Percentiles rank a stretch among this genome's conserved stretches.
These are phyloP conservation scores for Marmota monax DNA, from an alignment of 2,113 vertebrate genomes.

Conservation along the genomic window DNA sequence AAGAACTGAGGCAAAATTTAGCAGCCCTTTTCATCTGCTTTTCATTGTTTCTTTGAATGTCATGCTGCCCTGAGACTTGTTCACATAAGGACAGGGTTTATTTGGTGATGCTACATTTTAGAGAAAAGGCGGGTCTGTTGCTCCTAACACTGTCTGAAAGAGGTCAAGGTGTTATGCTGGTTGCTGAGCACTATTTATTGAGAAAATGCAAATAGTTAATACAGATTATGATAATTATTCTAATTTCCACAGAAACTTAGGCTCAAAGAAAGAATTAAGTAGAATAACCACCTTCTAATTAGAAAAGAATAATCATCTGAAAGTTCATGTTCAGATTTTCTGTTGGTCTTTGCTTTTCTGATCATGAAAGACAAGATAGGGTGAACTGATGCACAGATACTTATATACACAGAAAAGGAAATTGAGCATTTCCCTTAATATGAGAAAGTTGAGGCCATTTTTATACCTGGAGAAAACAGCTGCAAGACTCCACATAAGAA, in stretches of 20 bases:
- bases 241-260: not conserved
- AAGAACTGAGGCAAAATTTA: not conserved
- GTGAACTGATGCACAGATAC: not conserved
- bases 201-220: not conserved
- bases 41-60: conserved; percentile 8
- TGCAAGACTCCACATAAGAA: not conserved
- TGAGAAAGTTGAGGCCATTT: not conserved
- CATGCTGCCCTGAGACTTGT: not conserved
- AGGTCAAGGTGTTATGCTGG: not conserved
- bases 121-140: not conserved
- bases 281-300: not conserved
- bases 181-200: not conserved
- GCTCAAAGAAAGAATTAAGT: conserved; percentile 23
- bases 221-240: not conserved
- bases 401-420: not conserved
- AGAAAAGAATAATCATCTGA: not conserved
- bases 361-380: not conserved
- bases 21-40: not conserved
- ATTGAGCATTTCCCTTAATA: not conserved
- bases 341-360: not conserved
- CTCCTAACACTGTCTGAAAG: not conserved
- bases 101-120: not conserved
- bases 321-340: not conserved
- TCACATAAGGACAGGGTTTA: not conserved
- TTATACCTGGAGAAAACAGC: not conserved